phyloP scores from a whole-genome alignment of 2,113 vertebrate species.

The Brachyhypopomus gauderio region DNA sequence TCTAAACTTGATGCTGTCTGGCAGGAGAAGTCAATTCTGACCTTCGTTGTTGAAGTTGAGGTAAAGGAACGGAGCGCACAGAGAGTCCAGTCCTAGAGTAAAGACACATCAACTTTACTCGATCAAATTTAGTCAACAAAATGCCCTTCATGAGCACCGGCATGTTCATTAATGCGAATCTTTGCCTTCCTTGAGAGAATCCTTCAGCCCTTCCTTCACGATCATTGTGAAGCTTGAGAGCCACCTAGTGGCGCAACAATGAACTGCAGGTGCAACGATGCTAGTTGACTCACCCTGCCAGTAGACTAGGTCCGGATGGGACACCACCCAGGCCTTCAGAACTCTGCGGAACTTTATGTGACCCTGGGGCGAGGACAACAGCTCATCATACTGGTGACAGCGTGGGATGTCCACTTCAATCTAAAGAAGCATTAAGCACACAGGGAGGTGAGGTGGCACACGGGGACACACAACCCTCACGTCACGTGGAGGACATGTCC shows the following conservation, averaged over 20 bases:
- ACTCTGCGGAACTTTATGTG: slow-evolving; percentile 94
- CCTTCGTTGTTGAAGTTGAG: slow-evolving; percentile 99
- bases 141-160: not conserved
- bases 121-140: not conserved
- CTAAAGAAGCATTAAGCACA: slow-evolving; percentile 64
- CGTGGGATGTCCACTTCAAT: slow-evolving; percentile 99
- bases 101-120: not conserved
- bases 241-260: slow-evolving; percentile 63
- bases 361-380: slow-evolving; percentile 92
- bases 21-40: slow-evolving; percentile 55
- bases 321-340: slow-evolving; percentile 97
- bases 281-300: slow-evolving; percentile 87
- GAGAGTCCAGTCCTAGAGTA: slow-evolving; percentile 89
- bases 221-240: slow-evolving; percentile 36
- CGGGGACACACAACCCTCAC: not conserved
- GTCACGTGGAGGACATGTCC: no score
- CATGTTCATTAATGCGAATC: not conserved
- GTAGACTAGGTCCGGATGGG: slow-evolving; percentile 95
- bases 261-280: not conserved
- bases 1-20: not conserved
- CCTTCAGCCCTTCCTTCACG: not conserved
- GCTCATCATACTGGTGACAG: slow-evolving; percentile 97
- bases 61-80: slow-evolving; percentile 96
- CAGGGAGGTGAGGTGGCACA: not conserved
- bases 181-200: not conserved